Evolutionary conservation across 2,113 vertebrate species (phyloP).

Genomic region (Callaeas wilsoni): DNA sequence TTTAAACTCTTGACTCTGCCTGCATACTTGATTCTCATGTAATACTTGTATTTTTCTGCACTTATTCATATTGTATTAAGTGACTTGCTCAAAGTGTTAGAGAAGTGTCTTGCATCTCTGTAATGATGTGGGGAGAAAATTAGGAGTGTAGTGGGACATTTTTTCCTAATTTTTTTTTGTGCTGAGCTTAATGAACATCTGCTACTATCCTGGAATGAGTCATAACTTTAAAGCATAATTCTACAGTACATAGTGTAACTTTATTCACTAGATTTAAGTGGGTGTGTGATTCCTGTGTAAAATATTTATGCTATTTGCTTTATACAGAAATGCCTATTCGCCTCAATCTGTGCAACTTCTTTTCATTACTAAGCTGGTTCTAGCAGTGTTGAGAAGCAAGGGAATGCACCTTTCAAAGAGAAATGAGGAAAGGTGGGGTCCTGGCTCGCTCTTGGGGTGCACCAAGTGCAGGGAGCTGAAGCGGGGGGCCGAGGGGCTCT

Average conservation of each 20-base stretch:
- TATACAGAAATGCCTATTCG: background rate
- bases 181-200: background rate
- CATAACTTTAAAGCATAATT: background rate
- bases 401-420: background rate
- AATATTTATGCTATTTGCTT: background rate
- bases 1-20: background rate
- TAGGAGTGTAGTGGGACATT: background rate
- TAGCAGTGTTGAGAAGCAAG: background rate
- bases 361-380: background rate
- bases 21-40: background rate
- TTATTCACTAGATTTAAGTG: background rate
- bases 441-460: background rate
- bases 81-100: background rate
- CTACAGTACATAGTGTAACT: background rate
- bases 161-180: background rate
- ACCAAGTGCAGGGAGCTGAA: background rate
- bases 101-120: background rate
- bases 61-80: background rate
- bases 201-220: background rate
- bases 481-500: background rate
- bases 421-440: background rate
- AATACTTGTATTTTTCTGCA: background rate
- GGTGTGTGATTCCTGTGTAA: background rate
- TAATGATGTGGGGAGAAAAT: background rate
- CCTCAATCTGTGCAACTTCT: background rate